These are phyloP conservation scores for Orchestia grillus DNA, from an alignment of 1,140 invertebrate species.

Conservation along the genomic window DNA sequence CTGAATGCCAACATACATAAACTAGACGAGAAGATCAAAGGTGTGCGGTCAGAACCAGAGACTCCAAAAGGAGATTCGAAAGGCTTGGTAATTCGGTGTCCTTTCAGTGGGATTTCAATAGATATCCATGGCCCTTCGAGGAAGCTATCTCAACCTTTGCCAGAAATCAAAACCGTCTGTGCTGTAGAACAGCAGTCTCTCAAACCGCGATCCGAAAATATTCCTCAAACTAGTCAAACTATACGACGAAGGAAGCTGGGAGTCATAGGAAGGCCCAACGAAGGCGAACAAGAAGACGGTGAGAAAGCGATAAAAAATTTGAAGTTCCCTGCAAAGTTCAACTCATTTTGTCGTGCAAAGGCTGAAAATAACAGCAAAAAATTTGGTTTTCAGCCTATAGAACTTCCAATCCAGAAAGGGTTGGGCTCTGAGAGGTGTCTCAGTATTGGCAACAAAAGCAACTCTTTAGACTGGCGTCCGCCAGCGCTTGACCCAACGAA, in stretches of 20 bases:
- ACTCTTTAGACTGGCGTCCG: neutral
- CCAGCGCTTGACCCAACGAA: neutral
- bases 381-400: conserved; percentile 7
- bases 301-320: neutral
- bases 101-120: neutral
- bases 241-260: neutral
- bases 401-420: neutral
- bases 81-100: conserved; percentile 8
- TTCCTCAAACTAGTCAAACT: neutral
- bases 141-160: neutral
- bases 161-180: conserved; percentile 16
- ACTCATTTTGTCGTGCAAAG: neutral
- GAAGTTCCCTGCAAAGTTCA: neutral
- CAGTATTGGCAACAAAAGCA: neutral
- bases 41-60: neutral
- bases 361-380: neutral
- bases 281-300: neutral
- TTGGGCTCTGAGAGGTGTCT: conserved; percentile 13
- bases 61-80: neutral
- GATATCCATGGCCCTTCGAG: neutral
- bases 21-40: neutral
- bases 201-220: neutral
- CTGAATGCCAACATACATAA: neutral
- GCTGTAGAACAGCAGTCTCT: conserved; percentile 11
- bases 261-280: neutral